Conservation (phyloP, 2,113 vertebrate genomes). For the Leptosomus discolor region DNA sequence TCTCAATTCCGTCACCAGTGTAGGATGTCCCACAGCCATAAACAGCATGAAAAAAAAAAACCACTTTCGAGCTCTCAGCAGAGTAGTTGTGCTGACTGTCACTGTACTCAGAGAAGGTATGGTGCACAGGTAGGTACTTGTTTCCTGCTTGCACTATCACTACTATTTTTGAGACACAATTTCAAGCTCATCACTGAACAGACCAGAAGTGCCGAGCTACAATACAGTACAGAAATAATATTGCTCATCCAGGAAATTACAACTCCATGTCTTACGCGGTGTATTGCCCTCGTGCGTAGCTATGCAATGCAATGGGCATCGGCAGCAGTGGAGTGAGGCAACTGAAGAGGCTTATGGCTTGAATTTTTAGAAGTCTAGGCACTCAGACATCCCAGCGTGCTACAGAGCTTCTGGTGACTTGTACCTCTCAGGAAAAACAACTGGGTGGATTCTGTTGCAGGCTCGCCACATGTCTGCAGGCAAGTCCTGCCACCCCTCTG, state of each 20-base stretch:
- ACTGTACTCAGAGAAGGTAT: neutral
- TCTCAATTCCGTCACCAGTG: neutral
- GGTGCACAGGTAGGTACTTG: neutral
- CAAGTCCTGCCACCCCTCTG: neutral
- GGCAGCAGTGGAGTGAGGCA: neutral
- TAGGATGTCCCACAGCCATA: neutral
- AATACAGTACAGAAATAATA: neutral
- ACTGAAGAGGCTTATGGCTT: neutral
- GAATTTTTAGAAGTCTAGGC: neutral
- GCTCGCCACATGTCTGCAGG: neutral
- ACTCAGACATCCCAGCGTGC: fast-evolving
- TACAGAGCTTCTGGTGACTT: neutral
- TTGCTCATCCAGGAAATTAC: neutral
- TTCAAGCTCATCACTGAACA: neutral
- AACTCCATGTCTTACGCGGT: fast-evolving
- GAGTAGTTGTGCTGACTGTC: neutral
- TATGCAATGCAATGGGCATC: neutral
- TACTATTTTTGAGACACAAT: neutral
- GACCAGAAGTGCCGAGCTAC: neutral
- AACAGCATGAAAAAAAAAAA: neutral
- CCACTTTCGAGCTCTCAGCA: neutral
- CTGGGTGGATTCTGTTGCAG: neutral
- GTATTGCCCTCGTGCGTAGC: neutral
- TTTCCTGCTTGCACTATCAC: neutral
- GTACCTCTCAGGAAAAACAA: neutral